A percentile compares a stretch with the other conserved stretches of the same genome.
Conservation (phyloP, 2,888 invertebrate species). For the Alentia gelatinosa region DNA sequence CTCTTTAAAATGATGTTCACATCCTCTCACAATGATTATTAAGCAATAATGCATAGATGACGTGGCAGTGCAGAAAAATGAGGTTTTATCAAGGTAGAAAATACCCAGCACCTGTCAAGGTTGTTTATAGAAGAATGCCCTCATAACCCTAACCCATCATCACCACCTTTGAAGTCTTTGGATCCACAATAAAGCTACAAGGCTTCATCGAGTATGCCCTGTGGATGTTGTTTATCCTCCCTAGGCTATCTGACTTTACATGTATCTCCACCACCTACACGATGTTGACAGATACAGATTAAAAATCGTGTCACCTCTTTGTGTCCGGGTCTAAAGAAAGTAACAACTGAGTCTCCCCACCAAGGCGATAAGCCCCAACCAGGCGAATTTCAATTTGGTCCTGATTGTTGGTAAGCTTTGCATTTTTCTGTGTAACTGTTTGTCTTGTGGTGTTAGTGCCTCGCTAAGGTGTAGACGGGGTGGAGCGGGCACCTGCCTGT, state of each 20-base stretch:
- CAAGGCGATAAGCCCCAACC: neutral
- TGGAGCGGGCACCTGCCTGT: neutral
- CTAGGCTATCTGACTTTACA: neutral
- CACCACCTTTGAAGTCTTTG: neutral
- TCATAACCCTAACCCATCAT: neutral
- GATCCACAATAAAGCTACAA: neutral
- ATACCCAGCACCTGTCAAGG: neutral
- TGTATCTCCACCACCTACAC: neutral
- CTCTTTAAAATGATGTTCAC: no score
- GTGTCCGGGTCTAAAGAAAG: neutral
- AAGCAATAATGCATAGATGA: no score
- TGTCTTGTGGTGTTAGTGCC: neutral
- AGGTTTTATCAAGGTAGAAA: neutral
- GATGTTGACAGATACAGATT: neutral
- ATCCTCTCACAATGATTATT: no score
- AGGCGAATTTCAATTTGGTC: conserved; percentile 6
- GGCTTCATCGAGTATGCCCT: neutral
- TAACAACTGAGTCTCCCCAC: neutral
- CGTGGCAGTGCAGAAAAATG: neutral
- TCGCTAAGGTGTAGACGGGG: neutral
- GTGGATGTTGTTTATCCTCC: neutral
- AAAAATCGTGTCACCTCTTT: neutral
- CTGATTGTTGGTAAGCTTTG: conserved; percentile 11
- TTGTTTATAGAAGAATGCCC: neutral
- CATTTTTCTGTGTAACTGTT: conserved; percentile 14